phyloP scores from a whole-genome alignment of 37 sponge, comb jelly and placozoan species.

The Theonella swinhoei region DNA sequence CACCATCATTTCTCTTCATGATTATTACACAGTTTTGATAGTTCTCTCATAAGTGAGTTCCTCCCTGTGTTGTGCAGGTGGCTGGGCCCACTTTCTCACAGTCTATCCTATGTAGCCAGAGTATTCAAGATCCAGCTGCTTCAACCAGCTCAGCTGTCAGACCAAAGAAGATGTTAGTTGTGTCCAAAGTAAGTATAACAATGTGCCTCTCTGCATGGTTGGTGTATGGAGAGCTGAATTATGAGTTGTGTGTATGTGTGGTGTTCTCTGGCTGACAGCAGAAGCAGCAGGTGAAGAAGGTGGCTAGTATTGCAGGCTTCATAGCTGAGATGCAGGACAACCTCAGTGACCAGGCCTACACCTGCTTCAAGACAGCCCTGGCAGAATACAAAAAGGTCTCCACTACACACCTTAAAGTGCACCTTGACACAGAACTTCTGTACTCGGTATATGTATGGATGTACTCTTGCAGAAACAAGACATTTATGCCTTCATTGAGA shows the following conservation, averaged over 20 bases:
- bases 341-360: constrained; percentile 48
- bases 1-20: no score
- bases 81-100: constrained; percentile 3
- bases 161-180: constrained; percentile 9
- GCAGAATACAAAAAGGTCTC: constrained; percentile 53
- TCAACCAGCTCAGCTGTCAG: not conserved
- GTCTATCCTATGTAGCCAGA: not conserved
- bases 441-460: not conserved
- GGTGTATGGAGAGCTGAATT: not conserved
- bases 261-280: not conserved
- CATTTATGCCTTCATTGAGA: constrained; percentile 29
- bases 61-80: not conserved
- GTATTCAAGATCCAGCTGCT: no score
- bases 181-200: not conserved
- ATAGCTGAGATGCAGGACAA: constrained; percentile 34
- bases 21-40: not conserved
- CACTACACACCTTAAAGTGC: not conserved
- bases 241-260: not conserved
- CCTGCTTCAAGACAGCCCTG: constrained; percentile 44
- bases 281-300: constrained; percentile 3
- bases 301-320: constrained; percentile 34
- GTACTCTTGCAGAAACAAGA: constrained; percentile 31
- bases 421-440: no score
- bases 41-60: not conserved
- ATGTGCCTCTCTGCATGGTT: not conserved